These are phyloP conservation scores for Erethizon dorsatum DNA, from an alignment of 2,797 vertebrate species.

Conservation along the genomic window DNA sequence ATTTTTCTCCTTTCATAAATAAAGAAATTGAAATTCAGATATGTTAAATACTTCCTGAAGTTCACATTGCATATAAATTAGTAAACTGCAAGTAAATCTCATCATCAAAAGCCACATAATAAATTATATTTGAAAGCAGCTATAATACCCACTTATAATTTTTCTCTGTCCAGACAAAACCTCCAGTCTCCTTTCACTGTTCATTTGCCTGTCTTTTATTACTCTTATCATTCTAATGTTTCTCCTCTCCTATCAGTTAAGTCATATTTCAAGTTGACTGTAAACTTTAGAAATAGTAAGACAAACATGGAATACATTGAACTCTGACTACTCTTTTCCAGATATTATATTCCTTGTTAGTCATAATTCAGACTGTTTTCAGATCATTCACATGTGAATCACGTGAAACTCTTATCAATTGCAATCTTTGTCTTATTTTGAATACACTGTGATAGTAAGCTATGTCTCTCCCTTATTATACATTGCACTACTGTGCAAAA, in stretches of 20 bases:
- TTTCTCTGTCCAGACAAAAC: background rate
- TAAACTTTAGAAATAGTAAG: background rate
- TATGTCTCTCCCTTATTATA: background rate
- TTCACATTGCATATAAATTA: background rate
- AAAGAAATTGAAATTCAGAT: conserved; percentile 24
- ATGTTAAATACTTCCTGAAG: background rate
- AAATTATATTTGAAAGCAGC: background rate
- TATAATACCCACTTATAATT: background rate
- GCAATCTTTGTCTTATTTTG: conserved; percentile 52
- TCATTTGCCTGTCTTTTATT: background rate
- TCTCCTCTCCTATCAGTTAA: conserved; percentile 23
- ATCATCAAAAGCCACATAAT: background rate
- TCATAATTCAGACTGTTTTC: conserved; percentile 35
- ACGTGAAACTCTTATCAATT: background rate
- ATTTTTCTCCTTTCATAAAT: conserved; percentile 35
- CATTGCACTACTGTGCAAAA: background rate
- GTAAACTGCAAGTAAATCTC: background rate
- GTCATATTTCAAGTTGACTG: conserved; percentile 27
- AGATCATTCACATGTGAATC: background rate
- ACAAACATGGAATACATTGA: background rate
- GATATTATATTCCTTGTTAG: background rate
- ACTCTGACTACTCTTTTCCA: background rate
- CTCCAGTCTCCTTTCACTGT: background rate
- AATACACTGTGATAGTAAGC: background rate
- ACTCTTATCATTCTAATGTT: background rate